Evolutionary conservation across 2,888 invertebrate genomes (phyloP).

Genomic region (Pseudeuparius sepicola): DNA sequence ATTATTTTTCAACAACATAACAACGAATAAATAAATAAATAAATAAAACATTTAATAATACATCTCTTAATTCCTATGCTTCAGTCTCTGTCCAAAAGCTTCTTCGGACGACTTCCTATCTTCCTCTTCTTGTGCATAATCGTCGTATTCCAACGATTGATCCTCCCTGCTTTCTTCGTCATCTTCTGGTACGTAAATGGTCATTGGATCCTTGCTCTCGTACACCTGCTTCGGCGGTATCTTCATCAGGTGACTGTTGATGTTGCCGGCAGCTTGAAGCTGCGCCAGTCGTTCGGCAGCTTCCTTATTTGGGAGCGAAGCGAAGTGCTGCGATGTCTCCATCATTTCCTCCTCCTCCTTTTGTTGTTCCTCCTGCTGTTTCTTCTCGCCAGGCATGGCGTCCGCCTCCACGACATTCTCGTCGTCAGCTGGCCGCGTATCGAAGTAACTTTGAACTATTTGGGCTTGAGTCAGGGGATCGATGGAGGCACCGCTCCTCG

Average conservation of each 20-base stretch:
- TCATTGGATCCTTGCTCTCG: slow-evolving; percentile 41
- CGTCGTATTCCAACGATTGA: slow-evolving; percentile 12
- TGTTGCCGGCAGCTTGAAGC: slow-evolving; percentile 47
- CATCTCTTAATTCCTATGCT: slow-evolving; percentile 24
- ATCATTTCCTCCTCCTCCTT: slow-evolving; percentile 30
- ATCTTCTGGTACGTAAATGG: slow-evolving; percentile 44
- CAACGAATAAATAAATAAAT: too few species aligned
- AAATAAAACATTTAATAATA: too few species aligned
- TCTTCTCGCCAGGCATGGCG: slow-evolving; percentile 21
- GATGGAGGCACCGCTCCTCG: slow-evolving; percentile 13
- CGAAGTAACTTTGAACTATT: slow-evolving; percentile 31
- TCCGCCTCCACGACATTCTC: slow-evolving; percentile 29
- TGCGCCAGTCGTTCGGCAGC: slow-evolving; percentile 51
- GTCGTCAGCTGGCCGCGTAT: slow-evolving; percentile 20
- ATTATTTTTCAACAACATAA: too few species aligned
- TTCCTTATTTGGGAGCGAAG: slow-evolving; percentile 52
- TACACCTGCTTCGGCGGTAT: slow-evolving; percentile 33
- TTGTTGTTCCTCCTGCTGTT: slow-evolving; percentile 5
- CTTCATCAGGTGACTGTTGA: slow-evolving; percentile 37
- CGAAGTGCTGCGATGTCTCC: slow-evolving; percentile 41
- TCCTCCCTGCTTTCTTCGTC: slow-evolving; percentile 15
- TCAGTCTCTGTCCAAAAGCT: slow-evolving; percentile 28
- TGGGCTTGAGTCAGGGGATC: slow-evolving; percentile 29
- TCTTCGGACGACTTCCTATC: not conserved
- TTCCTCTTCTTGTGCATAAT: slow-evolving; percentile 7